Evolutionary conservation across 2,888 invertebrate species (phyloP).

Genomic region (Hirtodrosophila histrioides): DNA sequence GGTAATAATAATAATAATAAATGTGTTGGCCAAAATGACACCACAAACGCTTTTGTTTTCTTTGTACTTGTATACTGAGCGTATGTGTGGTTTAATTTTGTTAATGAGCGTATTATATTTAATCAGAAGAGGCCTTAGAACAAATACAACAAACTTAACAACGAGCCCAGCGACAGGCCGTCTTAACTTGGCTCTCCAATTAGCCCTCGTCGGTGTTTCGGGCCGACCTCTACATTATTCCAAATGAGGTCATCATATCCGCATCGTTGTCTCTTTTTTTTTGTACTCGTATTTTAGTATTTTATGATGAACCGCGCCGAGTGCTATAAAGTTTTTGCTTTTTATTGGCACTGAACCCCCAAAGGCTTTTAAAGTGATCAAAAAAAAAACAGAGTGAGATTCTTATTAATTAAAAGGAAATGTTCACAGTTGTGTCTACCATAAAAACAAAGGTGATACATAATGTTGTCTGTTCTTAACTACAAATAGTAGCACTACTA

Average conservation of each 20-base stretch:
- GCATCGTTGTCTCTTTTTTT: constrained; percentile 44
- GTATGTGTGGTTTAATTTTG: constrained; percentile 27
- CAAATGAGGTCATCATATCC: constrained; percentile 75
- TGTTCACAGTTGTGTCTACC: constrained; percentile 17
- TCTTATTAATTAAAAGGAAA: constrained; percentile 69
- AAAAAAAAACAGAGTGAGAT: constrained; percentile 10
- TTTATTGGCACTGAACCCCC: constrained; percentile 38
- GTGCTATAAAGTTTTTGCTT: constrained; percentile 48
- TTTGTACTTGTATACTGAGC: constrained; percentile 1
- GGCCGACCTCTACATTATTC: constrained; percentile 31
- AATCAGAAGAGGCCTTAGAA: constrained; percentile 35
- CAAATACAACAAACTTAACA: constrained; percentile 2
- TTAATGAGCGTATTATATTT: constrained; percentile 50
- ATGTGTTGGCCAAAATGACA: constrained; percentile 47
- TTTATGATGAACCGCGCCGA: constrained; percentile 50
- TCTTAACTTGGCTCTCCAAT: constrained; percentile 45
- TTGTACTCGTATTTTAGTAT: constrained; percentile 42
- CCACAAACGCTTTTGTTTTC: not conserved
- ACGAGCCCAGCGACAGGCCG: not conserved
- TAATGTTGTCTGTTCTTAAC: constrained; percentile 4
- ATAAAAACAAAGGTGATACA: constrained; percentile 25
- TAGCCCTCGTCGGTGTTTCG: constrained; percentile 36
- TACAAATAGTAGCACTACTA: not conserved
- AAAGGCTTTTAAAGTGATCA: constrained; percentile 26
- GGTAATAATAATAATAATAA: constrained; percentile 21